Conservation (phyloP, 2,797 vertebrate genomes). For the Darevskia nairensis region DNA sequence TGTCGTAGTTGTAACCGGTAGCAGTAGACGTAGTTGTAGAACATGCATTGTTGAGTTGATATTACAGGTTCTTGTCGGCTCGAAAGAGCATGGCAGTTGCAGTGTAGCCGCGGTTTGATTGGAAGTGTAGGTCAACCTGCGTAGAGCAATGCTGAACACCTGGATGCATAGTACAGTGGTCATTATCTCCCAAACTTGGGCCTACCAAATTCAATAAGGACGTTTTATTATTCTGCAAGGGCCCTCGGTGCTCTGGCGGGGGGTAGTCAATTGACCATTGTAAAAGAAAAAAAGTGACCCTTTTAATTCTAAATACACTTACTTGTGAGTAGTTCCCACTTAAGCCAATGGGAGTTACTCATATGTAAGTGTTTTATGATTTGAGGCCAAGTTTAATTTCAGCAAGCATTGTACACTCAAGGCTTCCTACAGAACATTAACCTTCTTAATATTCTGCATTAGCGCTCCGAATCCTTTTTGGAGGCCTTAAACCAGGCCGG, state of each 20-base stretch:
- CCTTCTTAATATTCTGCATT: constrained; percentile 66
- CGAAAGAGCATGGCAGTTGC: constrained; percentile 66
- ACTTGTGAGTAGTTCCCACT: constrained; percentile 25
- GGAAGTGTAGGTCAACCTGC: constrained; percentile 69
- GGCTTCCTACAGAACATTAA: constrained; percentile 64
- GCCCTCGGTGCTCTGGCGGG: constrained; percentile 34
- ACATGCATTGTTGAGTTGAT: constrained; percentile 85
- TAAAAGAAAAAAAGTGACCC: constrained; percentile 23
- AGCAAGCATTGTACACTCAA: constrained; percentile 67
- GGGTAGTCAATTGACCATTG: constrained; percentile 21
- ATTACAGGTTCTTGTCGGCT: constrained; percentile 74
- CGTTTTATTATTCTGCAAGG: constrained; percentile 47
- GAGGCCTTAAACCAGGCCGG: constrained; percentile 44
- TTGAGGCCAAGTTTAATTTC: constrained; percentile 37
- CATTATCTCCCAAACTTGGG: constrained; percentile 54
- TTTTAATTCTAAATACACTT: neutral
- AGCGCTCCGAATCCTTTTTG: constrained; percentile 67
- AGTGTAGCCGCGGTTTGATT: constrained; percentile 70
- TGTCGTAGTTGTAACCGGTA: constrained; percentile 83
- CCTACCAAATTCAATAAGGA: constrained; percentile 55
- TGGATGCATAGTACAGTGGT: constrained; percentile 75
- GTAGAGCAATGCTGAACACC: constrained; percentile 71
- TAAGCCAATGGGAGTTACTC: constrained; percentile 8
- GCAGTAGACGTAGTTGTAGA: constrained; percentile 82
- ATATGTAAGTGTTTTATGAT: constrained; percentile 6